Conservation (phyloP, 2,888 invertebrate genomes). For the Timandra comae region DNA sequence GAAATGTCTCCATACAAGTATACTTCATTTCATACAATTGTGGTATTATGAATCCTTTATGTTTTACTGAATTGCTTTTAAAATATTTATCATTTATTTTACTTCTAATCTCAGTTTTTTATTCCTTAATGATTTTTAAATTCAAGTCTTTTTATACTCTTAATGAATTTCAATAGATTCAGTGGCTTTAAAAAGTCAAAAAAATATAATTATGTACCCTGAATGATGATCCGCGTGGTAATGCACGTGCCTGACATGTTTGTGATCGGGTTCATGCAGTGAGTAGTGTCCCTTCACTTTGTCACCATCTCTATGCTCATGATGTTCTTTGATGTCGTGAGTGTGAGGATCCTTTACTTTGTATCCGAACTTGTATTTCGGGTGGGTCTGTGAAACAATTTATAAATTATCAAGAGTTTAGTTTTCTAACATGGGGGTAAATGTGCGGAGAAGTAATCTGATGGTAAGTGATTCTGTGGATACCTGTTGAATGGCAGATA, state of each 20-base stretch:
- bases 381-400: constrained; percentile 22
- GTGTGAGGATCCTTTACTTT: constrained; percentile 63
- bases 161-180: too few species aligned
- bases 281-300: constrained; percentile 74
- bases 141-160: too few species aligned
- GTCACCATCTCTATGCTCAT: constrained; percentile 68
- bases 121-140: too few species aligned
- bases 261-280: constrained; percentile 66
- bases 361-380: constrained; percentile 50
- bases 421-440: background rate
- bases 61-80: too few species aligned
- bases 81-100: too few species aligned
- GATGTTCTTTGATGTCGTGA: constrained; percentile 56
- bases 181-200: too few species aligned
- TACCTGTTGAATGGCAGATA: background rate
- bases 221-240: constrained; percentile 54
- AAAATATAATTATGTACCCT: constrained; percentile 29
- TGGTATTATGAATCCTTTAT: too few species aligned
- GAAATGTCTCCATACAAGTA: too few species aligned
- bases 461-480: background rate
- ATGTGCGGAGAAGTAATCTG: background rate
- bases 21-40: too few species aligned
- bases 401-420: background rate
- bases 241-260: constrained; percentile 59
- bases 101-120: too few species aligned